These are phyloP conservation scores for Lepas anatifera DNA, from an alignment of 2,888 invertebrate species.

Conservation along the genomic window DNA sequence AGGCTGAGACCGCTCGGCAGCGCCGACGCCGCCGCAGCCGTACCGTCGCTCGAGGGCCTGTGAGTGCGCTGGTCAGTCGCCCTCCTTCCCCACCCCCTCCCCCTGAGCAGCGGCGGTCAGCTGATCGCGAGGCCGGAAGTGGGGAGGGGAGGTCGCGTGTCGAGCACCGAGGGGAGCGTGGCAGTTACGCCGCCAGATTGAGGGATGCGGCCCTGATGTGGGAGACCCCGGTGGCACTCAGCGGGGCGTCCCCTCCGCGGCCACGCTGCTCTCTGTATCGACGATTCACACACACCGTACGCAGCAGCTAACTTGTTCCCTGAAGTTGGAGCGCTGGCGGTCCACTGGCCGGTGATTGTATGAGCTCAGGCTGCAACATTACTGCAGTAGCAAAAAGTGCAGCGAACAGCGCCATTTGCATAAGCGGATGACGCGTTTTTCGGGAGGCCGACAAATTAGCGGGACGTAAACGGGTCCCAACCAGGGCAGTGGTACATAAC, in stretches of 20 bases:
- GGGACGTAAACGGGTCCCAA: not conserved
- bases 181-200: not conserved
- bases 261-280: too few relatives aligned
- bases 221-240: not conserved
- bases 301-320: too few relatives aligned
- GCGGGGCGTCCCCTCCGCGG: too few relatives aligned
- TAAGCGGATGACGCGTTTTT: not conserved
- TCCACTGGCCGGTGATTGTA: not conserved
- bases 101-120: too few relatives aligned
- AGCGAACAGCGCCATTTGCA: not conserved
- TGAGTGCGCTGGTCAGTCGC: too few relatives aligned
- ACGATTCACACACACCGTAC: too few relatives aligned
- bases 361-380: not conserved
- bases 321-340: not conserved
- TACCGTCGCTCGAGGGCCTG: too few relatives aligned
- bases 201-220: not conserved
- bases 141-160: not conserved
- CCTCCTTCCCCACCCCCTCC: too few relatives aligned
- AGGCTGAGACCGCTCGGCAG: too few relatives aligned
- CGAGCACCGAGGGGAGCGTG: not conserved
- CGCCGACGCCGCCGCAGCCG: not conserved
- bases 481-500: too few relatives aligned
- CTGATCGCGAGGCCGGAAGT: not conserved
- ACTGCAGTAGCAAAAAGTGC: not conserved
- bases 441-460: not conserved